Base-by-base conservation (phyloP, 2,797 vertebrate species). In the Megalops cyprinoides region DNA sequence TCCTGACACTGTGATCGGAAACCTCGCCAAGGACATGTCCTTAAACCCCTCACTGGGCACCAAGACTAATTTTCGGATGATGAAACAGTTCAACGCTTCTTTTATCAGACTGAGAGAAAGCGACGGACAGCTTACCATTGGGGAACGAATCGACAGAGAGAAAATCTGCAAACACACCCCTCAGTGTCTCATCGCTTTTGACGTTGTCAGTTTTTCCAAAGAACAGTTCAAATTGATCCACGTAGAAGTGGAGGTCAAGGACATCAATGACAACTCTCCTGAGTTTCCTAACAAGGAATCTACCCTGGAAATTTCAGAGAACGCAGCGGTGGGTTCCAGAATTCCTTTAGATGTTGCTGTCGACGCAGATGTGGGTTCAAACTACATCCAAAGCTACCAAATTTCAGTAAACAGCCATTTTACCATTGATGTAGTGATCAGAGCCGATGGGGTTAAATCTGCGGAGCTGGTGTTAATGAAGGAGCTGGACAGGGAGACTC, bases 391-490 rank as follows among this genome's bases (percentile, higher is more conserved):
- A 88, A 95, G 95, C 93, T 96, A 98, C 86, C 95, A 95, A n/a
- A 95, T 99, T 48, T 96, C 96, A 14, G 93, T 95, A 28, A 97
- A 97, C 88, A 95, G 96, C 87, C 96, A 97, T 89, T 98, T 99
- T 0, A 95, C 95, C 0, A 94, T 99, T 75, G 97, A 99, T 85
- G 95, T 96, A n/a, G 96, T 96, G 91, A 94, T 94, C n/a, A 94
- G 97, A 87, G 97, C 96, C 0, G 97, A 99, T 83, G 97, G 97
- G 81, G 96, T 96, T 84, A 97, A 96, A 92, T 96, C 97, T 81
- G 97, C 97, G 0, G 97, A 98, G 91, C 92, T 99, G 91, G 96
- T 99, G 89, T 94, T 99, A 87, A 95, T 98, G 86, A 96, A 95
- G 80, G 95, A 96, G 89, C 94, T 99, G 83, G 97, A 99, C 94